Evolutionary conservation across 2,113 vertebrate genomes (phyloP).

Genomic region (Macaca nemestrina): DNA sequence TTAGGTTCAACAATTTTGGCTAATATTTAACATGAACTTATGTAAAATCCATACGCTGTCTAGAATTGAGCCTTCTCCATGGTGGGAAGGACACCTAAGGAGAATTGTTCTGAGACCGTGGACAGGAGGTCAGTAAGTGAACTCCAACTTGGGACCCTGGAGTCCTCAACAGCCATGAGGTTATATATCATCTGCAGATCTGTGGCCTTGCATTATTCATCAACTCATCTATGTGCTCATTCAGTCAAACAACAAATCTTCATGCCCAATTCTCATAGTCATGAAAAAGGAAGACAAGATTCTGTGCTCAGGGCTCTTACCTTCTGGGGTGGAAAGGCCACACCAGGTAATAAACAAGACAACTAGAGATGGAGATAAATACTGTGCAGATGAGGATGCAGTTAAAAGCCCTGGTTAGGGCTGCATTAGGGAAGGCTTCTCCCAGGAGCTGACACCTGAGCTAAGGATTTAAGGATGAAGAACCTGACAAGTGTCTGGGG

Average conservation of each 20-base stretch:
- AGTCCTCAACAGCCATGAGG: neutral
- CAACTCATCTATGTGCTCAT: neutral
- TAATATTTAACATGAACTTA: neutral
- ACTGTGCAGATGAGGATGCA: neutral
- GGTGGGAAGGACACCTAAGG: neutral
- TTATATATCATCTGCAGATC: neutral
- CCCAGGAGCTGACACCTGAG: neutral
- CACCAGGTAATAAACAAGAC: neutral
- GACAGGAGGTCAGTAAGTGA: neutral
- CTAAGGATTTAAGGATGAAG: constrained; percentile 11
- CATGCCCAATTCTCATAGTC: neutral
- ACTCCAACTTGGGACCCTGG: neutral
- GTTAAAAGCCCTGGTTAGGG: neutral
- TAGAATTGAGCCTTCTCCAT: neutral
- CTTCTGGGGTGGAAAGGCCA: neutral
- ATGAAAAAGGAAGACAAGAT: neutral
- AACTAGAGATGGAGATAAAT: neutral
- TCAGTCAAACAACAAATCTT: neutral
- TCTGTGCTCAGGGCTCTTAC: neutral
- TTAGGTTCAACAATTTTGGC: neutral
- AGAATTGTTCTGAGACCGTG: neutral
- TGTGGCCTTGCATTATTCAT: neutral
- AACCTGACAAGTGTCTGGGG: neutral
- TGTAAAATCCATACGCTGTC: neutral
- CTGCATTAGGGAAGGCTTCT: neutral